phyloP scores from a whole-genome alignment of 2,888 invertebrate genomes.

The Amiota communis region DNA sequence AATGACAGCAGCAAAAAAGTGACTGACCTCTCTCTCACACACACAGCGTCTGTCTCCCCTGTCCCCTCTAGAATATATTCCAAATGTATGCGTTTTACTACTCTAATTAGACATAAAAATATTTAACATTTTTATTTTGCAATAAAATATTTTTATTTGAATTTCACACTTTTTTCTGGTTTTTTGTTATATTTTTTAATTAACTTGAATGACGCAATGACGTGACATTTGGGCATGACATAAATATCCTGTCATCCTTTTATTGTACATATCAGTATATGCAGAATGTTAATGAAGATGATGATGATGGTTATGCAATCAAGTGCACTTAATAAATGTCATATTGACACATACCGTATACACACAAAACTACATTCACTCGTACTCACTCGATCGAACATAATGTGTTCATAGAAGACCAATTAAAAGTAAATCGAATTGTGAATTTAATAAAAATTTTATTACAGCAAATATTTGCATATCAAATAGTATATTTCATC shows the following conservation, averaged over 20 bases:
- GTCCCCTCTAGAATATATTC: background rate
- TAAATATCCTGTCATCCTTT: too few species aligned
- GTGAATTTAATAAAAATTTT: constrained; percentile 1
- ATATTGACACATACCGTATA: constrained; percentile 3
- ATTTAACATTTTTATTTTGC: background rate
- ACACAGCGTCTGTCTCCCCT: background rate
- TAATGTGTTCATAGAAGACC: background rate
- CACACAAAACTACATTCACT: background rate
- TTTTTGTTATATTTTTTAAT: constrained; percentile 10
- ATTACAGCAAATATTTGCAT: background rate
- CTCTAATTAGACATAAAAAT: constrained; percentile 12
- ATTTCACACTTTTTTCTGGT: background rate
- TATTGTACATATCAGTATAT: too few species aligned
- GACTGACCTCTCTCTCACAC: background rate
- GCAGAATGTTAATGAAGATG: background rate
- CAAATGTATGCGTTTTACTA: background rate
- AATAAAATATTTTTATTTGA: background rate
- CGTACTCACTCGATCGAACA: background rate
- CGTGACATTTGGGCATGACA: too few species aligned
- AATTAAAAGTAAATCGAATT: constrained; percentile 21
- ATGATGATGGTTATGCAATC: constrained; percentile 3
- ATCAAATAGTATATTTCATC: background rate
- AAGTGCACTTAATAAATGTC: constrained; percentile 24
- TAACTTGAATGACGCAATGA: background rate
- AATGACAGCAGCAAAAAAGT: constrained; percentile 12